phyloP scores from a whole-genome alignment of 2,888 invertebrate genomes.

The Torymus aiolomorphi region DNA sequence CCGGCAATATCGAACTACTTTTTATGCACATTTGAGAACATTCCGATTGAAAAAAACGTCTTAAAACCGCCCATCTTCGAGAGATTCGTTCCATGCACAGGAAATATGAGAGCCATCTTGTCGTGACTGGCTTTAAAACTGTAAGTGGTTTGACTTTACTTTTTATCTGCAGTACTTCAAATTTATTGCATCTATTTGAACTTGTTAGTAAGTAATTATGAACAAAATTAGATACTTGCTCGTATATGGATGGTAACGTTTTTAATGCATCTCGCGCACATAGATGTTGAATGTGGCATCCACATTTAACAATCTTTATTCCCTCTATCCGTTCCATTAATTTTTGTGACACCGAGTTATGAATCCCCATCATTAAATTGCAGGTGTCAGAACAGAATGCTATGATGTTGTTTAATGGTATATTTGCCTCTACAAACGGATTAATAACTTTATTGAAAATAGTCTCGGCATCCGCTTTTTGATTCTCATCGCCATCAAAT shows the following conservation, averaged over 20 bases:
- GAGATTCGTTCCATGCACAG: not conserved
- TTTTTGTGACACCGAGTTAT: not conserved
- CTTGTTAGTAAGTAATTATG: conserved; percentile 16
- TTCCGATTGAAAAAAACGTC: not conserved
- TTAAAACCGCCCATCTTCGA: not conserved
- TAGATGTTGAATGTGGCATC: conserved; percentile 12
- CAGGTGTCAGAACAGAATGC: too few species aligned
- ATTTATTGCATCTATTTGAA: not conserved
- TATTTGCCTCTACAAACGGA: too few species aligned
- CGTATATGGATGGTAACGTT: not conserved
- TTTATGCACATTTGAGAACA: not conserved
- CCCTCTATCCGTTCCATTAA: not conserved
- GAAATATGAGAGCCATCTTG: conserved; percentile 9
- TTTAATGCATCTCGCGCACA: not conserved
- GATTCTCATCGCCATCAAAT: too few species aligned
- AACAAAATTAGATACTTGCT: not conserved
- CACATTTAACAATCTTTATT: not conserved
- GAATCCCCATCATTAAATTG: too few species aligned
- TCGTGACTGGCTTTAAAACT: not conserved
- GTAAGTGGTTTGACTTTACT: not conserved
- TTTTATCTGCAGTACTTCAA: not conserved
- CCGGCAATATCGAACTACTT: not conserved
- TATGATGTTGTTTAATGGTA: too few species aligned
- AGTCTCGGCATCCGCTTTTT: too few species aligned
- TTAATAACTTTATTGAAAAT: too few species aligned